These are phyloP conservation scores for Idaea straminata DNA, from an alignment of 2,888 invertebrate genomes.

Conservation along the genomic window DNA sequence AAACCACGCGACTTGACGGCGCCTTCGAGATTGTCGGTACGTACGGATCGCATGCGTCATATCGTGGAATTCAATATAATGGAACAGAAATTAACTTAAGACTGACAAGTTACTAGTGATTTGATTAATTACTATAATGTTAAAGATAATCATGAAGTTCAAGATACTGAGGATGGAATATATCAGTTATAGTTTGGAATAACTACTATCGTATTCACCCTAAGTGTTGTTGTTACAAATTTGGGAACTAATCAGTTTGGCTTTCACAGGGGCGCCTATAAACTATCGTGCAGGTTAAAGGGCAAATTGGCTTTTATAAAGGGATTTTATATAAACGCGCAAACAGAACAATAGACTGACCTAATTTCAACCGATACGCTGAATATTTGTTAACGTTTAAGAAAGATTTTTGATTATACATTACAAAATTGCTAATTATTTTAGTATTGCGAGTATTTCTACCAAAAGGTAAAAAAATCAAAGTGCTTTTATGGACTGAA, in stretches of 20 bases:
- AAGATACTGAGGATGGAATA: not conserved
- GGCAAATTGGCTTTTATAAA: slow-evolving; percentile 1
- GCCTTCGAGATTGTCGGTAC: slow-evolving; percentile 37
- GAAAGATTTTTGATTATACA: too few species aligned
- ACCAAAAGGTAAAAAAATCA: not conserved
- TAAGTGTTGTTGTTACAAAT: not conserved
- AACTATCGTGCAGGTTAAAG: not conserved
- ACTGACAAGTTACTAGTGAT: not conserved
- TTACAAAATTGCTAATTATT: too few species aligned
- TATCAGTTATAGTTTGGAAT: not conserved
- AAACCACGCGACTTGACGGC: slow-evolving; percentile 68
- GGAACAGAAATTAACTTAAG: not conserved
- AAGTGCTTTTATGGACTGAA: not conserved
- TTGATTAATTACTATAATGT: not conserved
- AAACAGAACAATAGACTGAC: not conserved
- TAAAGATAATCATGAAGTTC: not conserved
- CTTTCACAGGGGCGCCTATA: not conserved
- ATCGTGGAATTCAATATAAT: not conserved
- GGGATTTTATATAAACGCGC: too few species aligned
- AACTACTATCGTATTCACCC: not conserved
- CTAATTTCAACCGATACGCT: not conserved
- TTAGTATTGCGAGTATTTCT: too few species aligned
- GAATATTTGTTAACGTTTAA: not conserved
- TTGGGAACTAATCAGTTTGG: not conserved
- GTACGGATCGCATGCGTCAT: slow-evolving; percentile 2